Base-by-base conservation (phyloP, 2,113 vertebrate species). In the Lepisosteus osseus region DNA sequence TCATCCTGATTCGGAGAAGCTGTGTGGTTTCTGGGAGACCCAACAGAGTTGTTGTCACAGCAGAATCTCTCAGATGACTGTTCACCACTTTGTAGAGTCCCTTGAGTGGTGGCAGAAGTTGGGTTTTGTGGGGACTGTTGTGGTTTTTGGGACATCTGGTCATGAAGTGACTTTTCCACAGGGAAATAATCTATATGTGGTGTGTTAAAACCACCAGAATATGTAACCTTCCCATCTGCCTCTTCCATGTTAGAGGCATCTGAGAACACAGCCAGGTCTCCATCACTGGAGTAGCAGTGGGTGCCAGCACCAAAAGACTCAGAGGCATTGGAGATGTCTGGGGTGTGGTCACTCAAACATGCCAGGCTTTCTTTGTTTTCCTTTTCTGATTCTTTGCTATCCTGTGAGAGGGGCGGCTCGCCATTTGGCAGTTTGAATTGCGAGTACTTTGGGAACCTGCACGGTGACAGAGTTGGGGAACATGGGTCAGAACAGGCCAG, bases 221-320 rank as follows among this genome's bases (percentile, higher is more conserved):
- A 3, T 40, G 42, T 9, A 8, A 61, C 40, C 3, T 54, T 57
- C 9, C 47, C 47, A 6, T 56, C 15, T 3, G 61, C 44, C 17
- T 79, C 66, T 7, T 6, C 1, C 9, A 62, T 56, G 57, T 17
- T 44, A 54, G 68, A 44, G 8, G 77, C 65, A 7, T 72, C 77
- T 4, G 67, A 83, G 64, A 74, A 83, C 12, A 68, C 1, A 40
- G 54, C 11, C 7, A n/a, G 40, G 15, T 76, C 72, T 57, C 54
- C 8, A 17, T 79, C 67, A 41, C 80, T 76, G 2, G 72, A 61
- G 45, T 73, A 65, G 74, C 76, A 80, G 3, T 67, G 64, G 47
- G 76, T 67, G 13, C 68, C 63, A 56, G 70, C 57, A 75, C 69
- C 75, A 15, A 71, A 42, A 2, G 57, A 65, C 56, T 65, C 67